phyloP scores from a whole-genome alignment of 2,113 vertebrate species.

The Ptilorrhoa leucosticta region DNA sequence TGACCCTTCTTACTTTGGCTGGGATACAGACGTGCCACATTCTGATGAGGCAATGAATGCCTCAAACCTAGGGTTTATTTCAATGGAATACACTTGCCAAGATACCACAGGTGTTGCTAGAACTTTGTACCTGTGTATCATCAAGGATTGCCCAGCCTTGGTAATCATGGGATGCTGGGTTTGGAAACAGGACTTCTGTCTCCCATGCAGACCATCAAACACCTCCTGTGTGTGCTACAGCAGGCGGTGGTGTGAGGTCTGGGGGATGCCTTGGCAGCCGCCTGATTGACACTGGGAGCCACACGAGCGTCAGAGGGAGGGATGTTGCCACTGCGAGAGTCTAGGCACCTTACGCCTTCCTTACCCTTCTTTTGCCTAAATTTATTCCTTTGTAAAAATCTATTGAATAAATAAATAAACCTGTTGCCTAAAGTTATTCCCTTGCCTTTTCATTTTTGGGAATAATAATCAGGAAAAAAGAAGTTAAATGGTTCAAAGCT shows the following conservation, averaged over 20 bases:
- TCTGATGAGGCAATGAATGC: neutral
- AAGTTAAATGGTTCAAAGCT: neutral
- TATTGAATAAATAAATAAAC: neutral
- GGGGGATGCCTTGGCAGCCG: neutral
- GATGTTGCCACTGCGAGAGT: neutral
- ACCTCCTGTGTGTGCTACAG: neutral
- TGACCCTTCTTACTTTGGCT: neutral
- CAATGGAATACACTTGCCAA: neutral
- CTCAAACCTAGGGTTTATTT: neutral
- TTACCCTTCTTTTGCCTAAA: neutral
- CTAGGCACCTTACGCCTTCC: neutral
- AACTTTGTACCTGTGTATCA: neutral
- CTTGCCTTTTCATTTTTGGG: neutral
- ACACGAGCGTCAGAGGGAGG: neutral
- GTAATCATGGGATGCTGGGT: neutral
- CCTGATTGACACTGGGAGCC: neutral
- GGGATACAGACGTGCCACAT: neutral
- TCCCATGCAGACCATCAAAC: accelerated
- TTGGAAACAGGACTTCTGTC: neutral
- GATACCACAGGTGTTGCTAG: neutral
- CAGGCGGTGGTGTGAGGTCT: neutral
- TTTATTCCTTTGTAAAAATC: neutral
- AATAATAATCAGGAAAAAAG: neutral
- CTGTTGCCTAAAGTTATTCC: neutral
- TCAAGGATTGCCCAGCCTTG: neutral